Conservation (phyloP, 2,888 invertebrate genomes). For the Drosophila birchii region DNA sequence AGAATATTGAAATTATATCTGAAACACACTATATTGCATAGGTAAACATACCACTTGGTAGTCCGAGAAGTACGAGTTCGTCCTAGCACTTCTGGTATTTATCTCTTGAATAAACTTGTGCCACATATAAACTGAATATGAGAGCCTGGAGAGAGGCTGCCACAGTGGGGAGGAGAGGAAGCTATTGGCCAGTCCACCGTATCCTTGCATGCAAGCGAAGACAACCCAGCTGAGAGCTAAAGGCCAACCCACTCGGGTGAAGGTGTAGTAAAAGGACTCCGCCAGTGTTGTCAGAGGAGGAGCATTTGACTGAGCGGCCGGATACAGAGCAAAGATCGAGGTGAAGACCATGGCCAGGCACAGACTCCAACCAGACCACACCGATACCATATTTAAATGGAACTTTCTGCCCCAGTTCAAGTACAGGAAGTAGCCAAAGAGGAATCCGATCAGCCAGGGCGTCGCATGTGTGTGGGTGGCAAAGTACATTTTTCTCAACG, state of each 20-base stretch:
- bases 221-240: slow-evolving; percentile 30
- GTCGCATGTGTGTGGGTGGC: slow-evolving; percentile 60
- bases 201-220: slow-evolving; percentile 69
- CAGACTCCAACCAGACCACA: slow-evolving; percentile 67
- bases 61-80: slow-evolving; percentile 32
- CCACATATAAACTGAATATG: slow-evolving; percentile 39
- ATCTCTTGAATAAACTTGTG: slow-evolving; percentile 36
- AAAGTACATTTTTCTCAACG: slow-evolving; percentile 45
- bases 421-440: slow-evolving; percentile 64
- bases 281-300: slow-evolving; percentile 52
- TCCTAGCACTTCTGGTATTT: slow-evolving; percentile 18
- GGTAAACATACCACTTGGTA: slow-evolving; percentile 20
- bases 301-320: slow-evolving; percentile 48
- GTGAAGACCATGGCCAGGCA: slow-evolving; percentile 58
- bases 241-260: slow-evolving; percentile 67
- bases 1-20: neutral
- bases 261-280: slow-evolving; percentile 72
- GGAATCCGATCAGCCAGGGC: slow-evolving; percentile 71
- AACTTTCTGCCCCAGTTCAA: slow-evolving; percentile 42
- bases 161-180: slow-evolving; percentile 76
- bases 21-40: too few species aligned
- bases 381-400: slow-evolving; percentile 42
- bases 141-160: slow-evolving; percentile 67
- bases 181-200: slow-evolving; percentile 73
- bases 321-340: slow-evolving; percentile 66